These are phyloP conservation scores for Poecile atricapillus DNA, from an alignment of 2,113 vertebrate species.

Conservation along the genomic window DNA sequence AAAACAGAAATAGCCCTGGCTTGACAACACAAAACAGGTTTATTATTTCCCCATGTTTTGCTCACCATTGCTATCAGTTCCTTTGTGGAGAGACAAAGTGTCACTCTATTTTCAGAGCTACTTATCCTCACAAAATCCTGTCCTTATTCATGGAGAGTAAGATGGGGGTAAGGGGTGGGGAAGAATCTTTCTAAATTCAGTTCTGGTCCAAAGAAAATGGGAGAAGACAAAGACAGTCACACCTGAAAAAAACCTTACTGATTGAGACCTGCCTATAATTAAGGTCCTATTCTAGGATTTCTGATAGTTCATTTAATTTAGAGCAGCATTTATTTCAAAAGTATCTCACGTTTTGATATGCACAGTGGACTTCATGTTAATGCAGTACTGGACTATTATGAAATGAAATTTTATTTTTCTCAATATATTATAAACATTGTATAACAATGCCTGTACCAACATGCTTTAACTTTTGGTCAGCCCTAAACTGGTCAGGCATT, in stretches of 20 bases:
- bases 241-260: not conserved
- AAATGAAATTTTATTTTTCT: not conserved
- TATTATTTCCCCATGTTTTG: not conserved
- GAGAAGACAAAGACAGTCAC: not conserved
- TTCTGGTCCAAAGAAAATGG: not conserved
- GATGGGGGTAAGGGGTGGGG: rapidly evolving
- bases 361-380: not conserved
- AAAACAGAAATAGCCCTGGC: not conserved
- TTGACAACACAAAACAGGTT: not conserved
- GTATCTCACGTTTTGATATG: not conserved
- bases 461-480: not conserved
- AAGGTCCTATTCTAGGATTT: not conserved
- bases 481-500: not conserved
- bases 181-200: not conserved
- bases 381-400: not conserved
- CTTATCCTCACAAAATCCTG: not conserved
- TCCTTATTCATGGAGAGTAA: not conserved
- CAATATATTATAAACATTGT: not conserved
- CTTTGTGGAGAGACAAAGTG: not conserved
- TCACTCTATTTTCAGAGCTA: not conserved
- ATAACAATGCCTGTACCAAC: not conserved
- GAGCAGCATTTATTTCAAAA: not conserved
- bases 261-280: not conserved
- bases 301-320: not conserved
- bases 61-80: not conserved